phyloP scores from a whole-genome alignment of 2,113 vertebrate species.

The Amphiprion ocellaris region DNA sequence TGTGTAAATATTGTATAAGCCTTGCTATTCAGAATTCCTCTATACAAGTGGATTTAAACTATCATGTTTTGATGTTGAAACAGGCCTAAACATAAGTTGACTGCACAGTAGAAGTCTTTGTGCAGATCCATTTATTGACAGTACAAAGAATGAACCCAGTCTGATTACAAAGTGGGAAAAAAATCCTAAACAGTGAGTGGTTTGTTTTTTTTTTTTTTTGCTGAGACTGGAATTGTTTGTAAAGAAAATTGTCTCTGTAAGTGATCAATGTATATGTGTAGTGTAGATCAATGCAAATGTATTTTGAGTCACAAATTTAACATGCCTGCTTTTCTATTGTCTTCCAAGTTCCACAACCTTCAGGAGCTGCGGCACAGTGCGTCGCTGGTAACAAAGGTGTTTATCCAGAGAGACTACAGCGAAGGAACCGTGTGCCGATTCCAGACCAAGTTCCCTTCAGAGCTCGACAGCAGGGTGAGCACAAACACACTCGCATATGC shows the following conservation, averaged over 20 bases:
- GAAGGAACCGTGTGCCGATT: slow-evolving; percentile 97
- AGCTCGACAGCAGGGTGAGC: slow-evolving; percentile 95
- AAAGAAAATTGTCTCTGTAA: no score
- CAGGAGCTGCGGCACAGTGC: slow-evolving; percentile 94
- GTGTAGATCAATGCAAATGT: neutral
- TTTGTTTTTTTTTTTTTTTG: no score
- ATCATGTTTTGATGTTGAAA: no score
- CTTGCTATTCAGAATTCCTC: neutral
- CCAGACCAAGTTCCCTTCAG: slow-evolving; percentile 95
- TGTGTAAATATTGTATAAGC: neutral
- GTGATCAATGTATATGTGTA: no score
- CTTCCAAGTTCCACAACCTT: slow-evolving; percentile 92
- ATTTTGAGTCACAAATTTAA: neutral
- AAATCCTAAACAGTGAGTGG: no score
- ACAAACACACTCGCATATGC: neutral
- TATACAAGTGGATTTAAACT: no score
- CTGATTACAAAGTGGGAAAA: no score
- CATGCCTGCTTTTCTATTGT: slow-evolving; percentile 20
- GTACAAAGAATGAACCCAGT: no score
- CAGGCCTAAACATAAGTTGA: no score
- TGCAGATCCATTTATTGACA: neutral
- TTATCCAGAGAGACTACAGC: slow-evolving; percentile 97
- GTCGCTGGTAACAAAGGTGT: slow-evolving; percentile 95
- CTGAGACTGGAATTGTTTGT: no score
- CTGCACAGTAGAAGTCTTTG: neutral